Evolutionary conservation across 2,797 vertebrate species (phyloP), one percentile per base, ranked within the genome.

Genomic region (Tapirus indicus): DNA sequence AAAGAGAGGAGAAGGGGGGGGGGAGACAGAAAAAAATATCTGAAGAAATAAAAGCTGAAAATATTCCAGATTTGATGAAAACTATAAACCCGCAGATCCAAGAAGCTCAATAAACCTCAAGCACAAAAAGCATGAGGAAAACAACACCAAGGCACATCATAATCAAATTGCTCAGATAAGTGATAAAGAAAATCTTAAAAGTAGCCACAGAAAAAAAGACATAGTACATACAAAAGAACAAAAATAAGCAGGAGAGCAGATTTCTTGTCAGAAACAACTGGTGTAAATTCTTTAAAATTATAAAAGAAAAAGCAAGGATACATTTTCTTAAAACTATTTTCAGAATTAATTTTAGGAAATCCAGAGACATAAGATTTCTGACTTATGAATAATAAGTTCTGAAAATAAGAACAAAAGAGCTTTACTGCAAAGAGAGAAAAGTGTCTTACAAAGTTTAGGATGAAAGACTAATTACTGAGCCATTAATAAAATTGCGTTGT

Each of bases 391-490:
- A 80, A 2, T 78, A 92, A 84, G 4, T 71, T 92, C 72, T 88
- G 58, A 96, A 84, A 49, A 60, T 18, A 87, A 47, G 56, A 77
- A 54, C 52, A 32, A 27, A 49, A 78, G 23, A 62, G 25, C 25
- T 62, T 62, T 78, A 56, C 32, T 72, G 7, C 35, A 47, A 75
- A 35, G 52, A 89, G 23, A 89, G 44, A 54, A 89, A 86, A 80
- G 20, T n/a, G 91, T 79, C 38, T 74, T 72, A 79, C 47, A 35
- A 32, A 58, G 23, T 58, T 85, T 52, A 41, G 84, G 54, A 72
- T 88, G 27, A 94, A 92, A 95, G 47, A 79, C 47, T 38, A 91
- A 58, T 94, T 83, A 84, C 21, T 72, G 38, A 83, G 35, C 35
- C 62, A 78, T 29, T 52, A 14, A 52, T 88, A 82, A 88, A 91